Evolutionary conservation across 30 jellyfish, hydroid and myxozoan genomes (phyloP), one percentile per base, ranked within the genome.

Genomic region (Hydractinia echinata): DNA sequence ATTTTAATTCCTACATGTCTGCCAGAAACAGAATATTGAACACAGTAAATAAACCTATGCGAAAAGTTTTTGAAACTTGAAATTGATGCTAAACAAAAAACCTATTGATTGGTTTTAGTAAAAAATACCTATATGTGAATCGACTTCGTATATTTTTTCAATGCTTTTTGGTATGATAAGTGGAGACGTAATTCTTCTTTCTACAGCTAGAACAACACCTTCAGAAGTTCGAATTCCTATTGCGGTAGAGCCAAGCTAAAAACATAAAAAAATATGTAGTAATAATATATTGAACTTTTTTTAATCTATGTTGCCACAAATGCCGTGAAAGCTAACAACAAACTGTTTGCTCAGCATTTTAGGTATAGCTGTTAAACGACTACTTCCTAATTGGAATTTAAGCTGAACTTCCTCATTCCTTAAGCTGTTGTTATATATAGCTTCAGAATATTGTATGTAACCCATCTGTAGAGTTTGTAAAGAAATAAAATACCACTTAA

Each of bases 161-260:
- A 90, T 88, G 67, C 99, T 95, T 74, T 95, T 95, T 51, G 99
- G 97, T 5, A 95, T 89, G 71, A 95, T 89, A 52, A 95, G 88
- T 9, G 97, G 97, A 53, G 99, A 95, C 0, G 97, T 88, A 60
- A 89, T 87, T 83, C 99, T 83, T 84, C 95, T 89, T 83, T 95
- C 99, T 10, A 95, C 99, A 21, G 99, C 99, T 70, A 95, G 85
- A 18, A 95, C 97, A 71, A 95, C 95, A 69, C 99, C 99, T 58
- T 95, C 99, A 11, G 96, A 83, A 5, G 97, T 88, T 85, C 85
- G 97, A 49, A 95, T 89, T 18, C 99, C 99, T 67, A 95, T 88
- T 73, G 99, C 99, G 2, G 99, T 95, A 51, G 99, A 95, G 13
- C 99, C 99, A 79, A 95, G 97, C 99, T 95, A 54, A 51, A 74